Conservation (phyloP, 1,140 invertebrate species). For the Eriocheir sinensis region DNA sequence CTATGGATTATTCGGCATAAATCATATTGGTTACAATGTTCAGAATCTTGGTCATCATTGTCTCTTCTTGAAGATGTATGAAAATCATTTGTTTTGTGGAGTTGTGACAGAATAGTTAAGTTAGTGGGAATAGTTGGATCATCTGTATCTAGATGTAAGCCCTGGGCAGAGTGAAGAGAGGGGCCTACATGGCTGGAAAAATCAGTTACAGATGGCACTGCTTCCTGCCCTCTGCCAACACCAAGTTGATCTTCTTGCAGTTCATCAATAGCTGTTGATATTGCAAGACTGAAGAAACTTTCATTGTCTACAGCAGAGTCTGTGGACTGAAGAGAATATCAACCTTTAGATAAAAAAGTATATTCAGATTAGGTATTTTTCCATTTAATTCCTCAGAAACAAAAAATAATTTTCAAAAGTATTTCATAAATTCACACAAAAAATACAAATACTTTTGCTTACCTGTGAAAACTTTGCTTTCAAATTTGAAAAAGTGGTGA, state of each 20-base stretch:
- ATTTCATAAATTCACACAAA: neutral
- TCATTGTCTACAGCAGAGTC: slow-evolving; percentile 81
- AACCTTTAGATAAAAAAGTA: no score
- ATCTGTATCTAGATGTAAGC: slow-evolving; percentile 42
- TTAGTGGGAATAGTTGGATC: slow-evolving; percentile 18
- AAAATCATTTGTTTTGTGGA: slow-evolving; percentile 66
- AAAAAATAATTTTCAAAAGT: neutral
- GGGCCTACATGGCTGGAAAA: slow-evolving; percentile 39
- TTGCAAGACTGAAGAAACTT: slow-evolving; percentile 81
- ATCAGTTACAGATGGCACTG: neutral
- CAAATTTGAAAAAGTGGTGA: slow-evolving; percentile 82
- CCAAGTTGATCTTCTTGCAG: slow-evolving; percentile 64
- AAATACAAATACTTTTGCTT: slow-evolving; percentile 52
- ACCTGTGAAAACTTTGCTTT: slow-evolving; percentile 83
- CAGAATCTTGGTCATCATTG: slow-evolving; percentile 56
- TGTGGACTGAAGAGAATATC: slow-evolving; percentile 77
- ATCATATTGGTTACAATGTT: slow-evolving; percentile 63
- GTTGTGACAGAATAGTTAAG: neutral
- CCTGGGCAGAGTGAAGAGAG: slow-evolving; percentile 30
- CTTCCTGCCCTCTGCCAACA: slow-evolving; percentile 57
- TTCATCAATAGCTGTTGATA: slow-evolving; percentile 81
- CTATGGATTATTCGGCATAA: slow-evolving; percentile 38
- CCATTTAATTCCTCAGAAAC: neutral
- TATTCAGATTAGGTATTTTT: slow-evolving; percentile 46
- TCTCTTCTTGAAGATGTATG: slow-evolving; percentile 57